These are phyloP conservation scores for Montifringilla adamsi DNA, from an alignment of 2,113 vertebrate species.

Conservation along the genomic window DNA sequence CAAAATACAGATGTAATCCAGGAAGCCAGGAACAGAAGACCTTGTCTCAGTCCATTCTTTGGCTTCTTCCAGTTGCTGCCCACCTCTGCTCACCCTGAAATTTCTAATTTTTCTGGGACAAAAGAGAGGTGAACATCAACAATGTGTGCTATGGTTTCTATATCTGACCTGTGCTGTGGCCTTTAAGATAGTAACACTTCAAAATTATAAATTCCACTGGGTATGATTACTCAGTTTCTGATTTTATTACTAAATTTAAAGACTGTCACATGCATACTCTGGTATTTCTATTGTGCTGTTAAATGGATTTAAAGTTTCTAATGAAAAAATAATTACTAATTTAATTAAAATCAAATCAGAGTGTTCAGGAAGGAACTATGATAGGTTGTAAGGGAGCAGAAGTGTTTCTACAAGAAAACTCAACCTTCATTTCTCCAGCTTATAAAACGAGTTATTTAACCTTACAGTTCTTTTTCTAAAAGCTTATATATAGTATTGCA, in stretches of 20 bases:
- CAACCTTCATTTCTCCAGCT: neutral
- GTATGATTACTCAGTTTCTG: neutral
- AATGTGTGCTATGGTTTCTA: neutral
- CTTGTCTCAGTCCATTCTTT: neutral
- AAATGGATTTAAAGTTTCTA: neutral
- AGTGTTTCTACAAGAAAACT: neutral
- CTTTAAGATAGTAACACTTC: neutral
- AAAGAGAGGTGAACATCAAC: neutral
- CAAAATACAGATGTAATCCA: neutral
- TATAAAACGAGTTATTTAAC: neutral
- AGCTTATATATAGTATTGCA: neutral
- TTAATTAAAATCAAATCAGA: neutral
- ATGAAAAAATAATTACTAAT: neutral
- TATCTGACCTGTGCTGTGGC: neutral
- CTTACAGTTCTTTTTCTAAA: neutral
- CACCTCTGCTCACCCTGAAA: neutral
- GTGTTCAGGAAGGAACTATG: neutral
- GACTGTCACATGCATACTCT: neutral
- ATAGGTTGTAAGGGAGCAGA: rapidly evolving
- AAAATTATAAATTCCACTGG: neutral
- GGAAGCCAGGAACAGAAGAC: neutral
- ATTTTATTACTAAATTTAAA: neutral
- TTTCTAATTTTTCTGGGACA: neutral
- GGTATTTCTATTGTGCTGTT: neutral
- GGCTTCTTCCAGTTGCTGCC: neutral